Percentiles rank a stretch among this genome's conserved stretches.
Evolutionary conservation across 92 coral and sea anemone genomes (phyloP).

Genomic region (Actinernus sp.): DNA sequence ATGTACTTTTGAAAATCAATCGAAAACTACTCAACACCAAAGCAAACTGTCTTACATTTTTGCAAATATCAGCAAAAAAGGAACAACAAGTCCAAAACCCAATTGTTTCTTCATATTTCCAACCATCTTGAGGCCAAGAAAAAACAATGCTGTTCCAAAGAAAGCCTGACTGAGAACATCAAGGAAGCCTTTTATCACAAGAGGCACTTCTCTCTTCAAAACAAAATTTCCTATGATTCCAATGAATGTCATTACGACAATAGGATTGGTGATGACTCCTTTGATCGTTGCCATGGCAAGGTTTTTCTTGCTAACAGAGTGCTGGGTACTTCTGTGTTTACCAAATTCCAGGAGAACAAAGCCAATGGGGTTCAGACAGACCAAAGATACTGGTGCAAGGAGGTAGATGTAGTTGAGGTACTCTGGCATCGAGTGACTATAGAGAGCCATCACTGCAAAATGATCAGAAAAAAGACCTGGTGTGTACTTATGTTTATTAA

Average conservation of each 20-base stretch:
- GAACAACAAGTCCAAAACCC: constrained; percentile 78
- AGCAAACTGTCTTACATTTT: constrained; percentile 82
- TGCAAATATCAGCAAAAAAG: constrained; percentile 73
- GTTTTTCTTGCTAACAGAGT: constrained; percentile 38
- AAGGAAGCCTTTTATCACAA: constrained; percentile 48
- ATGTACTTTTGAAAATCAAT: no score
- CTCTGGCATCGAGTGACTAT: constrained; percentile 72
- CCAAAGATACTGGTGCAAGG: constrained; percentile 70
- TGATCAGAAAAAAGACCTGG: no score
- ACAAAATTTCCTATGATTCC: constrained; percentile 75
- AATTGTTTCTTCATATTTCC: constrained; percentile 82
- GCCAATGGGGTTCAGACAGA: constrained; percentile 70
- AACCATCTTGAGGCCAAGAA: constrained; percentile 90
- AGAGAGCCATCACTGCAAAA: constrained; percentile 90
- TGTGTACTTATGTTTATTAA: no score
- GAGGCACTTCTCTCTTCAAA: constrained; percentile 59
- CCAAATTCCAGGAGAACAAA: constrained; percentile 77
- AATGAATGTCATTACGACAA: constrained; percentile 80
- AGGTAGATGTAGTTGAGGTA: constrained; percentile 84
- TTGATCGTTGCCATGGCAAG: constrained; percentile 59
- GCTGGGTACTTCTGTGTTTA: constrained; percentile 47
- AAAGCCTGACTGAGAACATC: constrained; percentile 76
- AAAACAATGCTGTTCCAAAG: constrained; percentile 86
- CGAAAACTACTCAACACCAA: no score
- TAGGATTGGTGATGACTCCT: constrained; percentile 72